A percentile compares a stretch with the other conserved stretches of the same genome.
These are phyloP conservation scores for Propithecus coquereli DNA, from an alignment of 2,113 vertebrate genomes.

Conservation along the genomic window DNA sequence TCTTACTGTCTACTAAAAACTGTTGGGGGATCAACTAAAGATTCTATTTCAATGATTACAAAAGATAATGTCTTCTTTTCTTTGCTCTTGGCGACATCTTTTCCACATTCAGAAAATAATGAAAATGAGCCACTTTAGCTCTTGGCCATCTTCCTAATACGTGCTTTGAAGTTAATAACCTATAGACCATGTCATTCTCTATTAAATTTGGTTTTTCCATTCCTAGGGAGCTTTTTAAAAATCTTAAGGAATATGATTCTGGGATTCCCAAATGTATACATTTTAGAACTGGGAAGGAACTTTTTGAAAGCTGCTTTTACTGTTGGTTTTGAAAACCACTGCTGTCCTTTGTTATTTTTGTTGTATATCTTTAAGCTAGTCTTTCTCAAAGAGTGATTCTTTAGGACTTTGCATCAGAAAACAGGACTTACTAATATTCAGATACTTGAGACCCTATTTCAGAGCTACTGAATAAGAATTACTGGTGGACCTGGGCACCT, in stretches of 20 bases:
- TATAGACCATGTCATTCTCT: conserved; percentile 48
- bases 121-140: conserved; percentile 43
- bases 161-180: conserved; percentile 46
- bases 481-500: neutral
- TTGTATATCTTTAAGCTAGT: neutral
- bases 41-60: conserved; percentile 55
- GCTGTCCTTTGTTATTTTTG: conserved; percentile 7
- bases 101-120: conserved; percentile 61
- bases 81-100: conserved; percentile 63
- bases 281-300: conserved; percentile 33
- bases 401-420: neutral
- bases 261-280: neutral
- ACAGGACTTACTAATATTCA: neutral
- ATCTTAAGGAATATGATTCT: conserved; percentile 5
- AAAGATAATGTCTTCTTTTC: conserved; percentile 43
- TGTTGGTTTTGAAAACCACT: conserved; percentile 54
- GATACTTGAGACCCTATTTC: neutral
- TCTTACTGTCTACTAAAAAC: conserved; percentile 47
- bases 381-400: neutral
- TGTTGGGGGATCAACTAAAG: conserved; percentile 47
- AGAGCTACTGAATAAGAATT: neutral
- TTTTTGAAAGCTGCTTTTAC: conserved; percentile 38
- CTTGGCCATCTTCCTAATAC: conserved; percentile 44
- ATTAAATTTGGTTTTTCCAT: conserved; percentile 26
- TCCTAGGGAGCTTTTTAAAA: conserved; percentile 50